Evolutionary conservation across 2,888 invertebrate genomes (phyloP).

Genomic region (Eudemis profundana): DNA sequence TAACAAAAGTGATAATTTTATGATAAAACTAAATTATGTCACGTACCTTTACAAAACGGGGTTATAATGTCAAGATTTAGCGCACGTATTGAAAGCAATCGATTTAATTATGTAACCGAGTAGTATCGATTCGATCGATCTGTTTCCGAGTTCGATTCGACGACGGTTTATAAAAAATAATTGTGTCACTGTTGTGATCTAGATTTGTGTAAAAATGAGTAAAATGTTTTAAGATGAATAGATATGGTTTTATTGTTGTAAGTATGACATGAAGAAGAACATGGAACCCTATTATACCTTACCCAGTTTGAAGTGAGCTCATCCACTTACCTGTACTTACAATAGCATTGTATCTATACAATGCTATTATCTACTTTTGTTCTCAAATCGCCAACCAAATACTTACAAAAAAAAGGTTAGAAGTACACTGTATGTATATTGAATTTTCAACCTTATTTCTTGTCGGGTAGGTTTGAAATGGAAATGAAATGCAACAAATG

Average conservation of each 20-base stretch:
- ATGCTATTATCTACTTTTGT: too few relatives aligned
- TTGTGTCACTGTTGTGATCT: slow-evolving; percentile 30
- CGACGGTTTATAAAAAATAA: slow-evolving; percentile 12
- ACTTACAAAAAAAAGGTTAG: too few relatives aligned
- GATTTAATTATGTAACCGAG: slow-evolving; percentile 40
- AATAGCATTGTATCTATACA: too few relatives aligned
- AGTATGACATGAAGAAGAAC: not conserved
- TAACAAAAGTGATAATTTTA: slow-evolving; percentile 11
- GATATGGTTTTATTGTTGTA: not conserved
- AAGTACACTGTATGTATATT: too few relatives aligned
- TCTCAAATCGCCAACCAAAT: too few relatives aligned
- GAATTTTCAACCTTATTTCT: too few relatives aligned
- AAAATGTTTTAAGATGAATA: slow-evolving; percentile 8
- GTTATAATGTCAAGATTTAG: slow-evolving; percentile 31
- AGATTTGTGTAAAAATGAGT: not conserved
- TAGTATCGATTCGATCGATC: slow-evolving; percentile 38
- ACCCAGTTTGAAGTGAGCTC: too few relatives aligned
- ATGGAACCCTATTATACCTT: too few relatives aligned
- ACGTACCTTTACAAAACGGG: slow-evolving; percentile 33
- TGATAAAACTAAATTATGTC: slow-evolving; percentile 2
- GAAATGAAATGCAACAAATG: too few relatives aligned
- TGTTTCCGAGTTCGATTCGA: slow-evolving; percentile 34
- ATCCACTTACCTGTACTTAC: too few relatives aligned
- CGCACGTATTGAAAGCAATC: slow-evolving; percentile 38
- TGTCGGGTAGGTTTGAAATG: too few relatives aligned